Conservation (phyloP, 2,888 invertebrate species). For the Hydropsyche betteni region DNA sequence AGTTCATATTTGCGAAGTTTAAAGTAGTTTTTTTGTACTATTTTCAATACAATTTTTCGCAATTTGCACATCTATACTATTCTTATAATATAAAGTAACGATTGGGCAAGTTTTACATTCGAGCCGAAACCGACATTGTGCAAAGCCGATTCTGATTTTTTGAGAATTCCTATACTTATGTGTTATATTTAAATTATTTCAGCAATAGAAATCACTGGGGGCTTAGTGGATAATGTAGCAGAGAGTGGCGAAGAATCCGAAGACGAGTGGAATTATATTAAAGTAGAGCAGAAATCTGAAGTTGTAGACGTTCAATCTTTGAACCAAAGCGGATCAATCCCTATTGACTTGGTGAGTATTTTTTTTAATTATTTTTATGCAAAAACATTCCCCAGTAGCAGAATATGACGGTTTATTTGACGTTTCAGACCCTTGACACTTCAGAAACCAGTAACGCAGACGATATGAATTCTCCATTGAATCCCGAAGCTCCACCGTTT, state of each 20-base stretch:
- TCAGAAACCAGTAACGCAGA: slow-evolving; percentile 52
- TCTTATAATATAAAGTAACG: no score
- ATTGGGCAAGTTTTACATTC: no score
- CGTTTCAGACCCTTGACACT: slow-evolving; percentile 43
- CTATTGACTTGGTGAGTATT: not conserved
- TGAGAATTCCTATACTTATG: not conserved
- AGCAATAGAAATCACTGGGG: slow-evolving; percentile 62
- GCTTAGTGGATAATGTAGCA: slow-evolving; percentile 76
- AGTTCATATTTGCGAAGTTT: no score
- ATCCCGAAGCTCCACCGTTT: slow-evolving; percentile 88
- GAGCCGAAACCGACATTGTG: not conserved
- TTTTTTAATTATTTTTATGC: not conserved
- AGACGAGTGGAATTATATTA: slow-evolving; percentile 90
- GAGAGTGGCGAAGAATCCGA: slow-evolving; percentile 82
- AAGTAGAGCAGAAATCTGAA: slow-evolving; percentile 65
- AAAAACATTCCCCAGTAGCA: slow-evolving; percentile 5
- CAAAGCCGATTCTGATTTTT: not conserved
- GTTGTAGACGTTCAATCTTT: not conserved
- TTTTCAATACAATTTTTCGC: no score
- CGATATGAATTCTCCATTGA: slow-evolving; percentile 78
- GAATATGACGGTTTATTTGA: slow-evolving; percentile 52
- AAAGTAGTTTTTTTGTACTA: no score
- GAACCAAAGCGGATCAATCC: not conserved
- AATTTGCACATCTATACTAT: no score
- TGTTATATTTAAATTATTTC: slow-evolving; percentile 53